A percentile compares a stretch with the other conserved stretches of the same genome.
phyloP scores from a whole-genome alignment of 2,888 invertebrate genomes.

The Ephialtes manifestator region DNA sequence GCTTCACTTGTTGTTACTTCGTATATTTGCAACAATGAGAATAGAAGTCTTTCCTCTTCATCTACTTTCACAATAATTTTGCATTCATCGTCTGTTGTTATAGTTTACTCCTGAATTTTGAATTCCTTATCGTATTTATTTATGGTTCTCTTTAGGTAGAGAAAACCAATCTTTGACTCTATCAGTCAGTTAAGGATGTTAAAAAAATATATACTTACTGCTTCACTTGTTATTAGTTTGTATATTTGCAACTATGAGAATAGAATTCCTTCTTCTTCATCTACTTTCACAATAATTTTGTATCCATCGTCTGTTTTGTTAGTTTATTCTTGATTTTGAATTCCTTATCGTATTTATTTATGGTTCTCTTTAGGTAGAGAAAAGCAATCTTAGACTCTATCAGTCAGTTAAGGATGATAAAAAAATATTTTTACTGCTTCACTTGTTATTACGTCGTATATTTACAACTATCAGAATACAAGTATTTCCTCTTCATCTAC shows the following conservation, averaged over 20 bases:
- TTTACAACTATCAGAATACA: neutral
- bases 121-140: neutral
- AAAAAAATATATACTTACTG: neutral
- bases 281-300: conserved; percentile 37
- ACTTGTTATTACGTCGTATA: neutral
- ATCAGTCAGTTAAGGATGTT: conserved; percentile 34
- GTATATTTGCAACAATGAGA: neutral
- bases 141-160: neutral
- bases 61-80: conserved; percentile 32
- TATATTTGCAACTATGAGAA: conserved; percentile 1
- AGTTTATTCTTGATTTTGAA: neutral
- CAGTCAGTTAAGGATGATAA: conserved; percentile 19
- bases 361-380: no score
- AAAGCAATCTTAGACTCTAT: neutral
- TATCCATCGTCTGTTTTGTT: neutral
- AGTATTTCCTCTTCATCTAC: neutral
- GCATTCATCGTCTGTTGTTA: neutral
- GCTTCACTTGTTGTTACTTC: neutral
- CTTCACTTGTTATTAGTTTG: neutral
- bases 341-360: neutral
- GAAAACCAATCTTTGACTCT: neutral
- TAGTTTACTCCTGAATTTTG: neutral
- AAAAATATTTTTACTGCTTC: neutral
- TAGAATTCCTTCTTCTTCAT: no score
- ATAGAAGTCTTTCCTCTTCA: conserved; percentile 15